Conservation (phyloP, 2,113 vertebrate species). For the Tachysurus vachellii region DNA sequence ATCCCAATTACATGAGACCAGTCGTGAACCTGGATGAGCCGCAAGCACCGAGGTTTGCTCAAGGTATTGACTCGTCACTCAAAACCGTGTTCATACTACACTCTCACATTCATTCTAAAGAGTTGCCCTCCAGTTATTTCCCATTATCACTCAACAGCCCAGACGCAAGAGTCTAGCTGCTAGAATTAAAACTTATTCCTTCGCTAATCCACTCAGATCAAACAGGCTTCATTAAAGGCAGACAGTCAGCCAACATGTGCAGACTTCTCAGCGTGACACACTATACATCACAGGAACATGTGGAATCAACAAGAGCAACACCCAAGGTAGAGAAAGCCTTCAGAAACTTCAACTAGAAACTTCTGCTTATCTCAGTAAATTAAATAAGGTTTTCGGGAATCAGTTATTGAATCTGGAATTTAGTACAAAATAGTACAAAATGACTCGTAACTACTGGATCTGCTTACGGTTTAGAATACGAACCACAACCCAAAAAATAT, state of each 20-base stretch:
- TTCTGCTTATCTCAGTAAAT: not conserved
- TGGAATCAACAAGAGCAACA: not conserved
- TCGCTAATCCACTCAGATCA: not conserved
- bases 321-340: not conserved
- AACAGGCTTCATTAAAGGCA: not conserved
- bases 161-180: not conserved
- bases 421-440: not conserved
- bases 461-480: not conserved
- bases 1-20: slow-evolving; percentile 77
- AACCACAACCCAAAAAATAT: not conserved
- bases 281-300: too few relatives aligned
- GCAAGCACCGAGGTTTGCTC: slow-evolving; percentile 80
- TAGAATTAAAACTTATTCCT: not conserved
- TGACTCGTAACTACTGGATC: not conserved
- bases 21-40: slow-evolving; percentile 84
- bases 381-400: not conserved
- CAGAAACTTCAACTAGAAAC: not conserved
- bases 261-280: not conserved
- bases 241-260: not conserved
- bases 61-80: slow-evolving; percentile 70
- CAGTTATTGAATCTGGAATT: not conserved
- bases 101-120: not conserved
- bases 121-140: not conserved
- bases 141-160: not conserved
- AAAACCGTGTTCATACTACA: not conserved